Percentiles rank a stretch among this genome's conserved stretches.
phyloP scores from a whole-genome alignment of 2,113 vertebrate species.

The Pedetes capensis region DNA sequence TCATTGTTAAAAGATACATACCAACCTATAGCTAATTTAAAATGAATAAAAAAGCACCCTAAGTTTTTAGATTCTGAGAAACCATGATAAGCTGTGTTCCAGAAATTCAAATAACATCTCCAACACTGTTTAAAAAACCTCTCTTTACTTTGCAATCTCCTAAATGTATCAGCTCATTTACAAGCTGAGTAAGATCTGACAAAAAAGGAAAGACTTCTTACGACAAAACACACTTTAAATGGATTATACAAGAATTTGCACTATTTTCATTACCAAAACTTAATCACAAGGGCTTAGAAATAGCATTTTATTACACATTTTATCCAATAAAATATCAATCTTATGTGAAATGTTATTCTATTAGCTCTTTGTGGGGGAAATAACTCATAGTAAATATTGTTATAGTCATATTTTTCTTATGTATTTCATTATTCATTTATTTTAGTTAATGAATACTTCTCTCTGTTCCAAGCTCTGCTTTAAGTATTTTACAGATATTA shows the following conservation, averaged over 20 bases:
- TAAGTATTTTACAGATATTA: slow-evolving; percentile 43
- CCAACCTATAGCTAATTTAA: neutral
- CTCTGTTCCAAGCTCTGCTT: neutral
- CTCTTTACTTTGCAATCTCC: neutral
- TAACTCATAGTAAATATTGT: neutral
- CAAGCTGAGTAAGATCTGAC: neutral
- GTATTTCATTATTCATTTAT: neutral
- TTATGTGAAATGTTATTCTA: neutral
- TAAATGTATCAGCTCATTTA: neutral
- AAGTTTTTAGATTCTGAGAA: neutral
- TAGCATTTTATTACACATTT: neutral
- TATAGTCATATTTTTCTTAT: neutral
- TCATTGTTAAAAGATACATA: neutral
- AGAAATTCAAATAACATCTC: slow-evolving; percentile 1
- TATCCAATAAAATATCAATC: slow-evolving; percentile 22
- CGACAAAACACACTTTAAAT: neutral
- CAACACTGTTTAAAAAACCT: neutral
- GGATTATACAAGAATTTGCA: neutral
- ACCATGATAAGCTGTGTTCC: neutral
- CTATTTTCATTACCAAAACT: slow-evolving; percentile 1
- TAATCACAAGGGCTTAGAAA: neutral
- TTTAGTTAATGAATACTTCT: slow-evolving; percentile 29
- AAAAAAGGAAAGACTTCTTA: neutral
- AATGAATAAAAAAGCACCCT: neutral
- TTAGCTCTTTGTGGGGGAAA: neutral